Base-by-base conservation (phyloP, 2,888 invertebrate species). In the Brachyptera risi region DNA sequence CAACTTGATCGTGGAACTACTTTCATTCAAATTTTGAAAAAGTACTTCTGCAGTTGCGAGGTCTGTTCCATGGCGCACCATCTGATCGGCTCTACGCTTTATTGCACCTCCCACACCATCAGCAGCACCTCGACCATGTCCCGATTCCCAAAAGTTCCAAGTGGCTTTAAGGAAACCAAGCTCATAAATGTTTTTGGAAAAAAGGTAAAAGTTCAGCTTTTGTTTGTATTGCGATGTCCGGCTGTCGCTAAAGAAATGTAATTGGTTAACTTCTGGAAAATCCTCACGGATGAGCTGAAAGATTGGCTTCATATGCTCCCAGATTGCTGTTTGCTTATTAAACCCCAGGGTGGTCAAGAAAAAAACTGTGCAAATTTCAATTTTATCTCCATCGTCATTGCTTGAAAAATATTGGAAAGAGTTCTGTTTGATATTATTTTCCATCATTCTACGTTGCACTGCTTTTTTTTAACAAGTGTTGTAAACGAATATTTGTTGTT, bases 111-210 rank as follows among this genome's bases (percentile, higher is more conserved):
- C 49, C 17, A 49, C 49, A 21, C 49, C 49, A 26, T 49, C 49
- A 21, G 49, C 24, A 23, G 49, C 49, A 26, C 49, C 49, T 9
- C 49, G 49, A 49, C 49, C 49, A 13, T 49, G 49, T 15, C 49
- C 49, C 7, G 49, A 17, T 26, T 49, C 49, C 49, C 49, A 49
- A 19, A 49, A 49, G 49, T 49, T 49, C 49, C 49, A 49, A 23
- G 49, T 49, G 1, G 49, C 23, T 21, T 23, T 49, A 5, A 49
- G 24, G 23, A 42, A 42, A n/a, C 42, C 42, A 42, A 7, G 21
- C 21, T 42, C 42, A 42, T 15, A n/a, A 42, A 42, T 42, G 5
- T 15, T 42, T 42, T 42, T 42, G 11, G 42, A 42, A 42, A 42
- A 15, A 13, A 42, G n/a, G n/a, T 42, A 42, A 42, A 42, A 42